Evolutionary conservation across 35 echinoderm and acorn worm species (phyloP).

Genomic region (Amphiura filiformis): DNA sequence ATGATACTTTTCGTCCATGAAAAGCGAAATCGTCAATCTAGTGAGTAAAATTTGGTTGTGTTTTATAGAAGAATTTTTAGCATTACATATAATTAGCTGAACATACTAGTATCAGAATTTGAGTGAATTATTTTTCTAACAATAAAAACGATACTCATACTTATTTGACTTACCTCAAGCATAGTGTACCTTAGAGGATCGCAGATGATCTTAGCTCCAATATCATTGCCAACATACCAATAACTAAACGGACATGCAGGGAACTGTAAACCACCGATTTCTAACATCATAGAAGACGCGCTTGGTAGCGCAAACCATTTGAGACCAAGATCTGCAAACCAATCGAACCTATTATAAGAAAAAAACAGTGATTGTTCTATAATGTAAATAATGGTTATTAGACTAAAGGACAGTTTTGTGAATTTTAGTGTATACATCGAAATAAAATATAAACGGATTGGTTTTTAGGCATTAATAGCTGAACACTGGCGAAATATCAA

Average conservation of each 20-base stretch:
- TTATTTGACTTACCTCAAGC: conserved; percentile 31
- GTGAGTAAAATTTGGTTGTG: too few relatives aligned
- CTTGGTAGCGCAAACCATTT: conserved; percentile 30
- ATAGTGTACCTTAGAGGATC: conserved; percentile 29
- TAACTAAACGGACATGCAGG: conserved; percentile 31
- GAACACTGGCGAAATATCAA: background rate
- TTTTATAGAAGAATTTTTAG: too few relatives aligned
- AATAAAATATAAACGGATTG: background rate
- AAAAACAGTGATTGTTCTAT: background rate
- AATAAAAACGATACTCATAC: too few relatives aligned
- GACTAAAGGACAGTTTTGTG: background rate
- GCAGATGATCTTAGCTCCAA: conserved; percentile 17
- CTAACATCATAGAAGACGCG: conserved; percentile 21
- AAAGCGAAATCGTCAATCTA: too few relatives aligned
- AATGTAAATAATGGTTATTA: background rate
- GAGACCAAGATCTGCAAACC: conserved; percentile 41
- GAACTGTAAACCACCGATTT: conserved; percentile 24
- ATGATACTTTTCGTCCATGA: too few relatives aligned
- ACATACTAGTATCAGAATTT: too few relatives aligned
- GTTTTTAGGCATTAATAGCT: background rate
- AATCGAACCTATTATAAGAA: conserved; percentile 16
- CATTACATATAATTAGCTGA: too few relatives aligned
- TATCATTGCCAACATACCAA: conserved; percentile 42
- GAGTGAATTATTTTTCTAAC: too few relatives aligned
- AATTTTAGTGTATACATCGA: background rate